A percentile compares a stretch with the other conserved stretches of the same genome.
Conservation (phyloP, 2,888 invertebrate species). For the Hydriomena furcata region DNA sequence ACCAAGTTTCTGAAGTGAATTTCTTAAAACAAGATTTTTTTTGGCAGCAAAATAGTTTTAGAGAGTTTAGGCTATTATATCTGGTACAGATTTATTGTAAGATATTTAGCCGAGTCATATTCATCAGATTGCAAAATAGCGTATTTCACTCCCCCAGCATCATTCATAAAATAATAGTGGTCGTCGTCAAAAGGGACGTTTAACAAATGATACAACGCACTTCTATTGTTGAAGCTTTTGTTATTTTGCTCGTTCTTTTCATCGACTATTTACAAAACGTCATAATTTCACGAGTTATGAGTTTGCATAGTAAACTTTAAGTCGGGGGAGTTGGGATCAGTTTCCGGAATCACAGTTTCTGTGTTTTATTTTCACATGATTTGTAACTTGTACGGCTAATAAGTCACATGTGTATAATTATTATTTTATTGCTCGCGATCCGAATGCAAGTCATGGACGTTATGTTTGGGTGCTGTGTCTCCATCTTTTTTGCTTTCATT, state of each 20-base stretch:
- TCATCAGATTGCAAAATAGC: constrained; percentile 54
- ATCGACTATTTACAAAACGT: constrained; percentile 44
- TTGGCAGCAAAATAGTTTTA: too few species aligned
- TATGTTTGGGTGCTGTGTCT: constrained; percentile 63
- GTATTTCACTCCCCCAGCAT: constrained; percentile 64
- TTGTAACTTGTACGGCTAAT: constrained; percentile 72
- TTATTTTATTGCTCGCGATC: constrained; percentile 77
- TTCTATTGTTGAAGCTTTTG: constrained; percentile 79
- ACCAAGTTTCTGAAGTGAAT: too few species aligned
- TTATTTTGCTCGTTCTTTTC: constrained; percentile 68
- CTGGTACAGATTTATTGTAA: background rate
- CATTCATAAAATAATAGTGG: constrained; percentile 81
- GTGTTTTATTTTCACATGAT: constrained; percentile 61
- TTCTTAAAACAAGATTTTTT: too few species aligned
- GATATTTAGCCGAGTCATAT: constrained; percentile 39
- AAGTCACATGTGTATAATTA: constrained; percentile 82
- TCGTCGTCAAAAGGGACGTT: constrained; percentile 80
- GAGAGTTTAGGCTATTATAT: background rate
- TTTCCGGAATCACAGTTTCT: constrained; percentile 28
- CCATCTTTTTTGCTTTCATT: constrained; percentile 52
- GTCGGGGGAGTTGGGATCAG: constrained; percentile 16
- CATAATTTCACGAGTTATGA: constrained; percentile 33
- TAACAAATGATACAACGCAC: constrained; percentile 81
- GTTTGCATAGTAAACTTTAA: constrained; percentile 17
- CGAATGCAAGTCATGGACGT: constrained; percentile 73